Conservation (phyloP, 2,797 vertebrate species). For the Hapalemur alaotrensis region DNA sequence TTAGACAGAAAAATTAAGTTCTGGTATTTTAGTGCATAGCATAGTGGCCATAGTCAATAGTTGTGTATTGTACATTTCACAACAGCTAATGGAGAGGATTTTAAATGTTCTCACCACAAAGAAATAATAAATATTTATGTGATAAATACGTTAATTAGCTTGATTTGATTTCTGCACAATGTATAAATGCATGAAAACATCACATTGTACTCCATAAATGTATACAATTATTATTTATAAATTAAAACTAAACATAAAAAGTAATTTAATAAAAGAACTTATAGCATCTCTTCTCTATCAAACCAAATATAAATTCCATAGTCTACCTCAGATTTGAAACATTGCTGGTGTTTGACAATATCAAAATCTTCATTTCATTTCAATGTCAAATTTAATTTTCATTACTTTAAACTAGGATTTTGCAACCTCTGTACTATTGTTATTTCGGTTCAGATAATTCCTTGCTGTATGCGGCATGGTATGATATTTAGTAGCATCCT, state of each 20-base stretch:
- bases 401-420: background rate
- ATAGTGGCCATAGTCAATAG: background rate
- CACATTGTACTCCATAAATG: background rate
- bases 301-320: background rate
- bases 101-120: background rate
- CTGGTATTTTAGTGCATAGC: background rate
- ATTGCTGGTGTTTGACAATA: background rate
- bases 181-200: background rate
- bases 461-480: background rate
- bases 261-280: background rate
- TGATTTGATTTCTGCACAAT: background rate
- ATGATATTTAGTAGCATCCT: background rate
- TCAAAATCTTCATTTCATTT: background rate
- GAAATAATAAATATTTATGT: background rate
- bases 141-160: background rate
- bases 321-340: background rate
- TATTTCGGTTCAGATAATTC: background rate
- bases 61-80: background rate
- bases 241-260: background rate
- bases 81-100: background rate
- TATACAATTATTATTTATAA: background rate
- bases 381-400: background rate
- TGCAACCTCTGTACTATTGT: background rate
- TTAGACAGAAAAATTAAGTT: background rate
- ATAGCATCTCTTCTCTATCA: background rate